Conservation (phyloP, 2,113 vertebrate species). For the Neopipo cinnamomea region DNA sequence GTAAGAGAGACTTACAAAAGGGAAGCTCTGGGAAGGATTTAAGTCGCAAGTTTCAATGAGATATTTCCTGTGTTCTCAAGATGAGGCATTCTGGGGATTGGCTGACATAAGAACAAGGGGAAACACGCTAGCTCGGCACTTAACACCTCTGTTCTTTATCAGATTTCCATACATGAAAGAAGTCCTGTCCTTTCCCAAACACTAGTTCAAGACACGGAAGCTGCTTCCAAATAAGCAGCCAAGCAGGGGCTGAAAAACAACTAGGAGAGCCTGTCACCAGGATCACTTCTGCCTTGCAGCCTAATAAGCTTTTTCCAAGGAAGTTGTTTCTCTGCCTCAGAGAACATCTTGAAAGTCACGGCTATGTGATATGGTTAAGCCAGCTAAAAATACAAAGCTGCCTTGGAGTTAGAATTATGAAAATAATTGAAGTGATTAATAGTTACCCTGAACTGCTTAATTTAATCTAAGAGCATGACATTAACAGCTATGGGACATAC, state of each 20-base stretch:
- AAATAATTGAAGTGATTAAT: background rate
- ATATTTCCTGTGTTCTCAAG: background rate
- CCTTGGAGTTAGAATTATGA: background rate
- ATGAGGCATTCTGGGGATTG: background rate
- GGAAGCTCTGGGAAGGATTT: background rate
- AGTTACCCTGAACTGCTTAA: background rate
- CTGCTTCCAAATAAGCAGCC: background rate
- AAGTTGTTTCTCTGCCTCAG: background rate
- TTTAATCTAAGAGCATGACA: background rate
- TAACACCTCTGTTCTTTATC: background rate
- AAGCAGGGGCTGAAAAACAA: background rate
- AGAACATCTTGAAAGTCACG: background rate
- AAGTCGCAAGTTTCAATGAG: background rate
- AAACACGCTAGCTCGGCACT: background rate
- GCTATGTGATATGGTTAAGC: background rate
- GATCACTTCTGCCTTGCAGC: background rate
- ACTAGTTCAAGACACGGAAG: background rate
- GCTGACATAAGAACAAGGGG: background rate
- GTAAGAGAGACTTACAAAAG: background rate
- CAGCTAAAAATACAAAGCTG: background rate
- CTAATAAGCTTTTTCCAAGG: background rate
- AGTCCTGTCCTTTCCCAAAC: background rate
- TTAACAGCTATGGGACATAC: background rate
- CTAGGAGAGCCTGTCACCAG: background rate
- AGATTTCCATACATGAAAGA: background rate